Conservation (phyloP, 2,888 invertebrate species). For the Drosophila putrida region DNA sequence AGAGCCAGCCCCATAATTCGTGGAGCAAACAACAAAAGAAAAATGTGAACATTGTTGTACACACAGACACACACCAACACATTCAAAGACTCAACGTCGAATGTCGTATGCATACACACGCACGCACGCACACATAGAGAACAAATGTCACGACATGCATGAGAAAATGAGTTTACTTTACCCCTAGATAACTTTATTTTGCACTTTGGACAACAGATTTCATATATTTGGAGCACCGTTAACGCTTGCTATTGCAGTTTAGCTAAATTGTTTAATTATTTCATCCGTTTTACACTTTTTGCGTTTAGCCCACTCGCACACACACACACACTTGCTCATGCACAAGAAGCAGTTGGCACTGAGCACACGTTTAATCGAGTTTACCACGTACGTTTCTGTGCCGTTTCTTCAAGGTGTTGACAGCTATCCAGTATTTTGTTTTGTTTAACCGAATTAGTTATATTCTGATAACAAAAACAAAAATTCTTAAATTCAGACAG, state of each 20-base stretch:
- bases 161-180: slow-evolving; percentile 58
- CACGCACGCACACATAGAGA: slow-evolving; percentile 58
- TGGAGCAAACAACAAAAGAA: slow-evolving; percentile 75
- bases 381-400: slow-evolving; percentile 69
- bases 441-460: slow-evolving; percentile 32
- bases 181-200: slow-evolving; percentile 42
- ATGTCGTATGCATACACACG: slow-evolving; percentile 44
- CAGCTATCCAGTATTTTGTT: slow-evolving; percentile 37
- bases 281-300: slow-evolving; percentile 74
- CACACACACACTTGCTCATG: slow-evolving; percentile 38
- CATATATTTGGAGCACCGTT: slow-evolving; percentile 25
- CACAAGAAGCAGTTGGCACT: slow-evolving; percentile 55
- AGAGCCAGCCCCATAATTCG: slow-evolving; percentile 71
- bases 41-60: slow-evolving; percentile 79
- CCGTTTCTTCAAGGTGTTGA: slow-evolving; percentile 46
- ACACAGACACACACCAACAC: slow-evolving; percentile 55
- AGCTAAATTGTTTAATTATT: slow-evolving; percentile 64
- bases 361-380: slow-evolving; percentile 62
- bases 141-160: slow-evolving; percentile 80
- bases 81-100: slow-evolving; percentile 36
- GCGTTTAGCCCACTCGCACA: slow-evolving; percentile 68
- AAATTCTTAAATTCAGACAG: slow-evolving; percentile 61
- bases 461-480: slow-evolving; percentile 58
- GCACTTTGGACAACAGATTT: slow-evolving; percentile 37
- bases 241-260: slow-evolving; percentile 35